Conservation (phyloP, 2,113 vertebrate genomes). For the Prolemur simus region DNA sequence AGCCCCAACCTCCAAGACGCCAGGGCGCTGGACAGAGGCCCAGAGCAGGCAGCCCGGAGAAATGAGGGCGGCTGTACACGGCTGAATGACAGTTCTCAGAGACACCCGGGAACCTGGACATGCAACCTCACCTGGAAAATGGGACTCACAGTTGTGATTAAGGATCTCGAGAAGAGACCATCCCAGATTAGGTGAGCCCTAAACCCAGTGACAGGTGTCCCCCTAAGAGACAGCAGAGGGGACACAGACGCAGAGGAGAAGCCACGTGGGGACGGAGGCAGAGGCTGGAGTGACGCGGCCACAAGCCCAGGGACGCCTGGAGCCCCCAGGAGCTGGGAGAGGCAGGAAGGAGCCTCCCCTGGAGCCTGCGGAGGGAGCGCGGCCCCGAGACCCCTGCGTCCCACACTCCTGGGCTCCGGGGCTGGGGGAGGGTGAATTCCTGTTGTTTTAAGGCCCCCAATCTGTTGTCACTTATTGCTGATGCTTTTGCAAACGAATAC, state of each 20-base stretch:
- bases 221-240: no score
- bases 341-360: rapidly evolving
- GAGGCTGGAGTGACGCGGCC: rapidly evolving
- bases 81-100: rapidly evolving
- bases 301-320: rapidly evolving
- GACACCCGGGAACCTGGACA: rapidly evolving
- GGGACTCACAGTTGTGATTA: rapidly evolving
- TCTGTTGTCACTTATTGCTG: rapidly evolving
- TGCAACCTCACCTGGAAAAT: rapidly evolving
- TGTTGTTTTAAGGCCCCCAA: rapidly evolving
- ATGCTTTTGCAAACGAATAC: rapidly evolving
- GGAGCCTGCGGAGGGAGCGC: rapidly evolving
- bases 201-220: rapidly evolving
- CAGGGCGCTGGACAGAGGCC: rapidly evolving
- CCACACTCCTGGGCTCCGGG: no score
- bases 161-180: background rate
- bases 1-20: no score
- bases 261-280: rapidly evolving
- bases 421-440: rapidly evolving
- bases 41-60: no score
- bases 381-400: background rate
- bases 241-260: rapidly evolving
- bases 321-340: background rate
- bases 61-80: no score
- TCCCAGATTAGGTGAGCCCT: background rate